Conservation (phyloP, 2,888 invertebrate species). For the Ormyrus rosae region DNA sequence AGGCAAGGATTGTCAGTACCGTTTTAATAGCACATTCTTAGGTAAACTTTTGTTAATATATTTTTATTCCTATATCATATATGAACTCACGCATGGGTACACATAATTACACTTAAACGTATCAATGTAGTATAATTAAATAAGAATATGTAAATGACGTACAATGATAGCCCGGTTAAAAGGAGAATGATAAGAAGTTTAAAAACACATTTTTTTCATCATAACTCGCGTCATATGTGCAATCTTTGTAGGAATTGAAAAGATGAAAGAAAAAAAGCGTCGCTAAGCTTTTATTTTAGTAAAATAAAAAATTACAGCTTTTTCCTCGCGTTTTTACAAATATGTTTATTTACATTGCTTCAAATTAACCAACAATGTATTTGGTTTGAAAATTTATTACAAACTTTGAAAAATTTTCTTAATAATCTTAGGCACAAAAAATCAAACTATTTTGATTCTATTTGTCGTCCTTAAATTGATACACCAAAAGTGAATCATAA, state of each 20-base stretch:
- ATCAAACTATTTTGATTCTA: too few relatives aligned
- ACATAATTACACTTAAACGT: conserved; percentile 9
- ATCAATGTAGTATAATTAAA: conserved; percentile 54
- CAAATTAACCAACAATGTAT: too few relatives aligned
- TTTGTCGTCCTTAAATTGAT: too few relatives aligned
- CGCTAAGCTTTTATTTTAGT: not conserved
- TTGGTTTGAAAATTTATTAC: too few relatives aligned
- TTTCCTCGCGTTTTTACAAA: too few relatives aligned
- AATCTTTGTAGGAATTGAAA: conserved; percentile 47
- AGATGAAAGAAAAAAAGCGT: conserved; percentile 19
- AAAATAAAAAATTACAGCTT: too few relatives aligned
- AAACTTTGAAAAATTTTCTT: too few relatives aligned
- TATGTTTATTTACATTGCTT: too few relatives aligned
- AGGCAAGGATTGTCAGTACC: not conserved
- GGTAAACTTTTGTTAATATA: conserved; percentile 37
- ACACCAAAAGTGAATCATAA: too few relatives aligned
- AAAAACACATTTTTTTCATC: conserved; percentile 5
- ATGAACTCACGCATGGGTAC: conserved; percentile 12
- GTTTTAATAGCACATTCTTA: conserved; percentile 29
- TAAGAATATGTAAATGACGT: conserved; percentile 46
- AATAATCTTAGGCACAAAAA: too few relatives aligned
- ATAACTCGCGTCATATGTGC: conserved; percentile 39
- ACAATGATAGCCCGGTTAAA: conserved; percentile 34
- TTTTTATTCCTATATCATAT: conserved; percentile 21
- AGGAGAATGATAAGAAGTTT: not conserved